Base-by-base conservation (phyloP, 1,140 invertebrate species). In the Galleria mellonella region DNA sequence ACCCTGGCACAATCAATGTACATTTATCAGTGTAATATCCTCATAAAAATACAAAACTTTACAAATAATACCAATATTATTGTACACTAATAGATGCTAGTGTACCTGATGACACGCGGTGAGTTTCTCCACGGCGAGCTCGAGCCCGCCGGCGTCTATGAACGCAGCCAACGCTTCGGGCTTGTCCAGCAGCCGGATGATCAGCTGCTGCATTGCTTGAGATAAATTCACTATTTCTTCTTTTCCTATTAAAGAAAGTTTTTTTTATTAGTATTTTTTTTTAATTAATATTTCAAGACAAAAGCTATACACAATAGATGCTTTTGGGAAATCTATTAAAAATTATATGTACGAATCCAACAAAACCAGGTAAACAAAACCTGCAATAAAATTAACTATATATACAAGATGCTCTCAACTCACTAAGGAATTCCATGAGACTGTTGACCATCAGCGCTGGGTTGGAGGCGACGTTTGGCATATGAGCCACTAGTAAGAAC, bases 401-500 rank as follows among this genome's bases (percentile, higher is more conserved):
- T n/a, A n/a, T n/a, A n/a, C n/a, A n/a, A 6, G 17, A 23, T 23
- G 6, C 6, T 2, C 6, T 23, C 17, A 23, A 85, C 89, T 88
- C 81, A 92, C 91, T 89, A 8, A 96, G 86, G 75, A 93, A 96
- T 37, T 91, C 88, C 50, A 93, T 90, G 17, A 96, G 85, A 0
- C 94, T 92, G 55, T 90, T 89, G 32, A 96, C 88, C 58, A 96
- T 90, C 10, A 94, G 83, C 15, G 89, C 88, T 7, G 92, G 91
- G 66, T 91, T 89, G 9, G 93, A 91, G 1, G 94, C 90, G 60
- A 92, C 91, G 28, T 89, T 87, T 8, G 91, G 91, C 8, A 97
- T 81, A 0, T 91, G 92, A 0, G 91, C 89, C 9, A 97, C 88
- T 38, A 97, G 88, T 72, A 94, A 92, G 55, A 95, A 96, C 1